These are phyloP conservation scores for Chrysogorgia sp. DNA, from an alignment of 92 coral and sea anemone species.

Conservation along the genomic window DNA sequence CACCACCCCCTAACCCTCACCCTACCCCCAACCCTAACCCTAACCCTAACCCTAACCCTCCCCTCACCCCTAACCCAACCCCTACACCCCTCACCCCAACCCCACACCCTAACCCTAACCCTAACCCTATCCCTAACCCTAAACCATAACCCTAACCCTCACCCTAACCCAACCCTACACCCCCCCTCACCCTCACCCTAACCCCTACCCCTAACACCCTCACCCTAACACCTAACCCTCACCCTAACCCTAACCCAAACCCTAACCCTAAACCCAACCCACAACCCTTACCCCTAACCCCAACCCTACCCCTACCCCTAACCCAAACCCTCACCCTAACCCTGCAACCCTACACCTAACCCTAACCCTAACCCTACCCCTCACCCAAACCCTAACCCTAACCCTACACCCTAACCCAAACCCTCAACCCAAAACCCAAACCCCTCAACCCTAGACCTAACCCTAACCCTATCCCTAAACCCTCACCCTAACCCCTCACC, in stretches of 20 bases:
- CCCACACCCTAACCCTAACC: background rate
- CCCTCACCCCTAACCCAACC: too few relatives aligned
- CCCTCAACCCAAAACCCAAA: constrained; percentile 42
- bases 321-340: constrained; percentile 45
- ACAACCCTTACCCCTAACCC: too few relatives aligned
- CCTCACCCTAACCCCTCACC: constrained; percentile 26
- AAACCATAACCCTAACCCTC: too few relatives aligned
- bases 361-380: constrained; percentile 8
- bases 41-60: too few relatives aligned
- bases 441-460: constrained; percentile 41
- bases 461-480: constrained; percentile 56
- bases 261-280: too few relatives aligned
- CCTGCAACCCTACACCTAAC: background rate
- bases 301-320: constrained; percentile 31
- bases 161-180: too few relatives aligned
- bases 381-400: constrained; percentile 45
- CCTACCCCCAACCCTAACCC: too few relatives aligned
- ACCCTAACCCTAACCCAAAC: too few relatives aligned
- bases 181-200: constrained; percentile 34
- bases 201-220: constrained; percentile 40
- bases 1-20: too few relatives aligned
- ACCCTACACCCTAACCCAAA: constrained; percentile 25
- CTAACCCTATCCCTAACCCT: constrained; percentile 23
- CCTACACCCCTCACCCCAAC: background rate
- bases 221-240: constrained; percentile 1